A percentile compares a stretch with the other conserved stretches of the same genome.
Evolutionary conservation across 1,140 invertebrate genomes (phyloP).

Genomic region (Potamilus streckersoni): DNA sequence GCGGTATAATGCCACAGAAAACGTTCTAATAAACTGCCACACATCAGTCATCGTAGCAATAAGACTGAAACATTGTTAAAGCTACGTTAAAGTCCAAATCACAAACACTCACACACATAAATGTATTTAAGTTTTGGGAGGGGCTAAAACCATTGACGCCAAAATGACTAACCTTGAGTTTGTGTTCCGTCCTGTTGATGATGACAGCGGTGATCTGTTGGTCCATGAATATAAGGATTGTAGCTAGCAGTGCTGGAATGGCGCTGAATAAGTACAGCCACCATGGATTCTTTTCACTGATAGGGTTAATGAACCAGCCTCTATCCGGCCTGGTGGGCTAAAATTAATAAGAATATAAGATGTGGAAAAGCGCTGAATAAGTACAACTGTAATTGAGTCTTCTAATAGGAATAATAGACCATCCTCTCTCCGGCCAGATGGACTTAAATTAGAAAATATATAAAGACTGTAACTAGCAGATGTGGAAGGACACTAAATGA

Average conservation of each 20-base stretch:
- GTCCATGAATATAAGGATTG: slow-evolving; percentile 98
- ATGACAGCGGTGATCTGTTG: slow-evolving; percentile 99
- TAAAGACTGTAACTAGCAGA: slow-evolving; percentile 92
- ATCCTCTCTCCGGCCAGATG: slow-evolving; percentile 78
- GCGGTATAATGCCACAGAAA: too few relatives aligned
- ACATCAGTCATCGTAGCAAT: too few relatives aligned
- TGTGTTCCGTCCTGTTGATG: slow-evolving; percentile 79
- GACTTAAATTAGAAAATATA: slow-evolving; percentile 75
- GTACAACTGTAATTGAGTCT: slow-evolving; percentile 88
- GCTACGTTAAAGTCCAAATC: too few relatives aligned
- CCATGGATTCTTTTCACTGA: slow-evolving; percentile 81
- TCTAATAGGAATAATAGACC: slow-evolving; percentile 92
- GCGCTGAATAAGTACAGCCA: slow-evolving; percentile 86
- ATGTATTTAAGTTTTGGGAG: not conserved
- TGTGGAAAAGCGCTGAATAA: slow-evolving; percentile 88
- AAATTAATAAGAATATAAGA: slow-evolving; percentile 79
- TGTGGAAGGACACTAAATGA: slow-evolving; percentile 88
- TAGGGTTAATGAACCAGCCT: slow-evolving; percentile 90
- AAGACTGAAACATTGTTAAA: too few relatives aligned
- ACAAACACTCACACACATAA: not conserved
- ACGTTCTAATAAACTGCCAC: too few relatives aligned
- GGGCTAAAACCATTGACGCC: not conserved
- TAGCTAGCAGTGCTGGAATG: slow-evolving; percentile 92
- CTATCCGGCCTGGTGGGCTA: slow-evolving; percentile 76
- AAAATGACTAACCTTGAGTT: slow-evolving; percentile 34